Conservation (phyloP, 2,113 vertebrate species). For the Paramisgurnus dabryanus region DNA sequence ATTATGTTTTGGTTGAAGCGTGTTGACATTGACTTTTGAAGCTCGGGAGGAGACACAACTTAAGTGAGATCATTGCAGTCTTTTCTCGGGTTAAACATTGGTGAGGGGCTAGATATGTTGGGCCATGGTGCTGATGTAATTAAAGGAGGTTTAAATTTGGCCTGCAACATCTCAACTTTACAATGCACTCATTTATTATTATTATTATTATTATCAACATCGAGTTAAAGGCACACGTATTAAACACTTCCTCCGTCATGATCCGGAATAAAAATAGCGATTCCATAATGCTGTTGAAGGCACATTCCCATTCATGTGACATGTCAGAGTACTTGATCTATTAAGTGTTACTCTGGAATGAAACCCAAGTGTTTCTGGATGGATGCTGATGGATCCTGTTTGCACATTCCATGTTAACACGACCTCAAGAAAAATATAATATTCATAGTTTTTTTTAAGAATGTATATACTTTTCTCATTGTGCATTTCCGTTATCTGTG, state of each 20-base stretch:
- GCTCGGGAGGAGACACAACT: too few species aligned
- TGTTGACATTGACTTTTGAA: too few species aligned
- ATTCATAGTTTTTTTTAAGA: neutral
- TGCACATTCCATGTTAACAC: slow-evolving; percentile 11
- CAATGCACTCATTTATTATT: too few species aligned
- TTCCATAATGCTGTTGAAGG: slow-evolving; percentile 9
- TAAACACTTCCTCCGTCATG: neutral
- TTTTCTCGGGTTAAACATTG: too few species aligned
- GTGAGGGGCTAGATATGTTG: neutral
- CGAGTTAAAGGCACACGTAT: neutral
- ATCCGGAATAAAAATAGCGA: neutral
- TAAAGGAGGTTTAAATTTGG: neutral
- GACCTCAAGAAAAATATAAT: neutral
- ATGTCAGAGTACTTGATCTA: neutral
- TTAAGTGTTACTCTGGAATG: neutral
- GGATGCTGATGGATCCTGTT: neutral
- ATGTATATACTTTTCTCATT: neutral
- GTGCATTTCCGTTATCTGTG: slow-evolving; percentile 9
- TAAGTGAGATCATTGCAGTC: too few species aligned
- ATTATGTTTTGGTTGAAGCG: too few species aligned
- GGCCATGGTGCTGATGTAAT: neutral
- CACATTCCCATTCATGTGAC: slow-evolving; percentile 10
- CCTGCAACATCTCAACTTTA: neutral
- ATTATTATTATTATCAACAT: too few species aligned
- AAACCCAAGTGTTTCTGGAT: neutral